These are phyloP conservation scores for Drosophila ogumai DNA, from an alignment of 1,140 invertebrate species.

Conservation along the genomic window DNA sequence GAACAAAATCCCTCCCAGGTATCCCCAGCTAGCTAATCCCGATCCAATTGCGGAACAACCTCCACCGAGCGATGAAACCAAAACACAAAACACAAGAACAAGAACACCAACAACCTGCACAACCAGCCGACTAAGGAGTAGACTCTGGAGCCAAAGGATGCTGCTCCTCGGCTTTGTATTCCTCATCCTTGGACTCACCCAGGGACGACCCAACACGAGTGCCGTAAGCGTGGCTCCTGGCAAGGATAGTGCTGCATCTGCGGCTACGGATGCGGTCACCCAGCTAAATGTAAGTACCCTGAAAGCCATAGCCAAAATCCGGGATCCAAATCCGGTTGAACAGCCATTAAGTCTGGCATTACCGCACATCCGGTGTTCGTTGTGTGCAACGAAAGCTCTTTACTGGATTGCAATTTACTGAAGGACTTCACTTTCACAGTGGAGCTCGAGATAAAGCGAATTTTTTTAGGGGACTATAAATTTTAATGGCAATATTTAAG, in stretches of 20 bases:
- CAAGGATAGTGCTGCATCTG: constrained; percentile 17
- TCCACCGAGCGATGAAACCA: constrained; percentile 43
- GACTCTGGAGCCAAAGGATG: constrained; percentile 22
- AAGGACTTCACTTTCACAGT: constrained; percentile 1
- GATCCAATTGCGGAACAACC: constrained; percentile 20
- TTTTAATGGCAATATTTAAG: background rate
- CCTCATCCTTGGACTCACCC: constrained; percentile 55
- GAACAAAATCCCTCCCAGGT: constrained; percentile 18
- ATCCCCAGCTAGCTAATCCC: constrained; percentile 15
- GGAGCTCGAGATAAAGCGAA: background rate
- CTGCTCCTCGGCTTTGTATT: constrained; percentile 61
- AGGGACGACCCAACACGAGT: constrained; percentile 75
- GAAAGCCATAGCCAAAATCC: constrained; percentile 9
- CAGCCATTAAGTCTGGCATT: constrained; percentile 22
- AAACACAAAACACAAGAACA: constrained; percentile 18
- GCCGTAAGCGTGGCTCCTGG: constrained; percentile 21
- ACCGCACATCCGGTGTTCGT: constrained; percentile 14
- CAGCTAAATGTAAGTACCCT: constrained; percentile 64
- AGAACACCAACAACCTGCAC: constrained; percentile 26
- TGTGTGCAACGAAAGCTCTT: constrained; percentile 31
- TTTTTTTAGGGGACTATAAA: background rate
- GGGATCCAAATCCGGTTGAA: constrained; percentile 15
- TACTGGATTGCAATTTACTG: constrained; percentile 42
- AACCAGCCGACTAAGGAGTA: constrained; percentile 6
- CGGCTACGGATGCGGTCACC: constrained; percentile 43